Conservation (phyloP, 2,113 vertebrate genomes). For the Phaethon lepturus region DNA sequence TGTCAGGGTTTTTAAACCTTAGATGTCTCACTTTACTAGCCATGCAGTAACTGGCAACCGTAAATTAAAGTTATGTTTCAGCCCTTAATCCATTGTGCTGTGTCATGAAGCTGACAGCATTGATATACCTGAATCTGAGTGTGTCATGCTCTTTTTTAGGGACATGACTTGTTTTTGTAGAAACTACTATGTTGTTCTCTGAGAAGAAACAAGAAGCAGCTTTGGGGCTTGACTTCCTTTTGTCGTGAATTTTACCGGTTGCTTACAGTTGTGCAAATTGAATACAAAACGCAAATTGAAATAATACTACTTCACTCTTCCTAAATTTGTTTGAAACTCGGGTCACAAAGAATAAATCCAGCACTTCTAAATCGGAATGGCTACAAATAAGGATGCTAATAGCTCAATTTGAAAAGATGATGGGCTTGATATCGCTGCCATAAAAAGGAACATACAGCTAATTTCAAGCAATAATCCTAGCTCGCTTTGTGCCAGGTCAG, state of each 20-base stretch:
- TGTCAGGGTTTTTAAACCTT: neutral
- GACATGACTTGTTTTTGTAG: neutral
- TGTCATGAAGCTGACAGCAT: neutral
- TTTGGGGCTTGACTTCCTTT: neutral
- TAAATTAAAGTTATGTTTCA: neutral
- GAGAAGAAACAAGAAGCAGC: neutral
- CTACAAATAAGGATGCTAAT: neutral
- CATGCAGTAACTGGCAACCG: neutral
- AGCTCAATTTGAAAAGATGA: neutral
- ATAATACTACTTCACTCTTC: neutral
- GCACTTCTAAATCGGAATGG: neutral
- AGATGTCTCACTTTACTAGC: neutral
- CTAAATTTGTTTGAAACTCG: neutral
- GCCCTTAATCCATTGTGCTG: neutral
- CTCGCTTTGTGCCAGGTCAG: neutral
- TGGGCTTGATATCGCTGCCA: neutral
- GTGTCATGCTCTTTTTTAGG: neutral
- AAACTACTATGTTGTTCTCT: neutral
- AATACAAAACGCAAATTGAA: neutral
- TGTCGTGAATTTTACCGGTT: neutral
- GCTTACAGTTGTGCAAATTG: neutral
- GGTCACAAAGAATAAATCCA: neutral
- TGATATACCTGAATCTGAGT: neutral
- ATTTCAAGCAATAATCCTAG: neutral
- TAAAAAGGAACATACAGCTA: neutral